Evolutionary conservation across 2,797 vertebrate species (phyloP), one percentile per base, ranked within the genome.

Genomic region (Miichthys miiuy): DNA sequence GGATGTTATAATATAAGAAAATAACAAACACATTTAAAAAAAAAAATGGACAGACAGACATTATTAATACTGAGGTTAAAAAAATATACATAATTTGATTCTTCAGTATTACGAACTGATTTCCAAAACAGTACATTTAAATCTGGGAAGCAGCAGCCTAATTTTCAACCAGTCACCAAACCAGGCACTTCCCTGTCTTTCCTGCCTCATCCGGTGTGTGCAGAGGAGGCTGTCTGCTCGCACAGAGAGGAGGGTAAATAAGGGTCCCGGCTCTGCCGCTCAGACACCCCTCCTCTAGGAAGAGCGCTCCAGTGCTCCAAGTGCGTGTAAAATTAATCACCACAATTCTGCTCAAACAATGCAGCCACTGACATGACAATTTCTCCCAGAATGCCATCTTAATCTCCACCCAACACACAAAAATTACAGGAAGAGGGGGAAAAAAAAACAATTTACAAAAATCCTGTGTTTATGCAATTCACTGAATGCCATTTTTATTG

Each of bases 321-420:
- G 89, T 89, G 87, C 84, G 62, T 89, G 88, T 86, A 93, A 94
- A 95, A 95, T 94, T 94, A 95, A 95, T 95, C 94, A 94, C 90
- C 90, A 86, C 92, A 94, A 93, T 94, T 92, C 91, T 85, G 77
- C 92, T 92, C 94, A 95, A 95, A 95, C 94, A 96, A 96, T 94
- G 85, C 93, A 88, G 84, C 87, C 91, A 91, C 93, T 90, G 92
- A 95, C 94, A 95, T 92, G 91, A 94, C 94, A 94, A 95, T 95
- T 95, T 94, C 87, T 91, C 85, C 88, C 91, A 93, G 93, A 95
- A 95, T 95, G 91, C 87, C 90, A 88, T 95, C 92, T 94, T 96
- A 96, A 96, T 96, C 95, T 95, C 91, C 87, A 87, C 90, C 93
- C 88, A 85, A 91, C 91, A 93, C 88, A 89, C 86, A 92, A 89